Base-by-base conservation (phyloP, 1,140 invertebrate species). In the fruit fly (Drosophila melanogaster) region DNA sequence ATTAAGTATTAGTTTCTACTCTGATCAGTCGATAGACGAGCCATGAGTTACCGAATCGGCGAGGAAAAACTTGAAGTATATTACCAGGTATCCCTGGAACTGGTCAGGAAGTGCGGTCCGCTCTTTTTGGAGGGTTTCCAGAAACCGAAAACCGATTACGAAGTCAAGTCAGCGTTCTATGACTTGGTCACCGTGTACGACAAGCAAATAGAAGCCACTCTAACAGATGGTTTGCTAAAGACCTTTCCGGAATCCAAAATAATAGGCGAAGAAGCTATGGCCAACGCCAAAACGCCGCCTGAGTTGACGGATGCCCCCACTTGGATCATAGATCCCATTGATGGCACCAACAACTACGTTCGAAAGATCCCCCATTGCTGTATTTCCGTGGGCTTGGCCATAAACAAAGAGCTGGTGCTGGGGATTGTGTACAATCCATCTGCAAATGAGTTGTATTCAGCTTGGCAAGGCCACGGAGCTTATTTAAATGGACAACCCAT, bases 271-370 rank as follows among this genome's bases (percentile, higher is more conserved):
- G 97, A 98, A 92, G 94, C 94, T 11, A 93, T 93, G n/a, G 94
- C 95, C 11, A 93, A 15, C 11, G 59, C 37, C 92, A 8, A 93
- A 93, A 40, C 93, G 12, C 93, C 93, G 6, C 58, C 92, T 69
- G 93, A 94, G 35, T 92, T 97, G 24, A 97, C 96, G 1, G 94
- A 97, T 81, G 94, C 94, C 22, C 96, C 97, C 10, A 98, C 97
- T 1, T 98, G 97, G 97, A 97, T 98, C 61, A 97, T 98, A 67
- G 97, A 96, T 91, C 95, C 95, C 7, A 95, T 96, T 24, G 95
- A 96, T 92, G 95, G 95, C n/a, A 96, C 96, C 1, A 94, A 94
- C 51, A 96, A 96, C 87, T 96, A 96, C 73, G 95, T 96, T 5
- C 94, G 95, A 74, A 92, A 92, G 26, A 93, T 95, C 62, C 94